phyloP scores from a whole-genome alignment of 2,113 vertebrate genomes.

The Gorsachius goisagi region DNA sequence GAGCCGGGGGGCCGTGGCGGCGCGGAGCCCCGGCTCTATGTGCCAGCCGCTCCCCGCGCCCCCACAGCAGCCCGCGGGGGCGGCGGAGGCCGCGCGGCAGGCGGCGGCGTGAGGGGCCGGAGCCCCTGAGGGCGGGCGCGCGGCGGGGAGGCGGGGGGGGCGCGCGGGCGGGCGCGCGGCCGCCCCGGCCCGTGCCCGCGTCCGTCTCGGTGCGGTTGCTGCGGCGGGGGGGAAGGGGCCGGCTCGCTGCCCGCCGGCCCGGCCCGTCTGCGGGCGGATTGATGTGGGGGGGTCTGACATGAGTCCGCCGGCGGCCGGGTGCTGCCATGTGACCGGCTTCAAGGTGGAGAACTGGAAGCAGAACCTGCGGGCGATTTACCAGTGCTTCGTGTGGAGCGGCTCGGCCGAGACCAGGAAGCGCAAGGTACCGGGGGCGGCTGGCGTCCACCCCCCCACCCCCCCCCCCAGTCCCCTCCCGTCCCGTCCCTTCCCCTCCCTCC shows the following conservation, averaged over 20 bases:
- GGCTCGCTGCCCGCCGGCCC: conserved; percentile 51
- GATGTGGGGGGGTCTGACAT: conserved; percentile 82
- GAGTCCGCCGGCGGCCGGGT: conserved; percentile 88
- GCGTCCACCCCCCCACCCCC: too few species aligned
- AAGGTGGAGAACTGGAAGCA: conserved; percentile 99
- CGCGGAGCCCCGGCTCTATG: conserved; percentile 59
- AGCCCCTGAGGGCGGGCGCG: not conserved
- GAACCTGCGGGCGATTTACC: conserved; percentile 95
- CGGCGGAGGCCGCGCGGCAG: conserved; percentile 16
- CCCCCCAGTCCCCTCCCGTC: not conserved
- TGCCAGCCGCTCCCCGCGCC: conserved; percentile 40
- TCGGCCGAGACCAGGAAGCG: conserved; percentile 94
- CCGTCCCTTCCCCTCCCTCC: not conserved
- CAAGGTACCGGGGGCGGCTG: conserved; percentile 79
- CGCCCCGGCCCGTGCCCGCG: conserved; percentile 28
- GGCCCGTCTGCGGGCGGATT: conserved; percentile 71
- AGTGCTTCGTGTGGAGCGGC: conserved; percentile 97
- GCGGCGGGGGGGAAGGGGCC: conserved; percentile 58
- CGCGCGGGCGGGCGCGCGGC: not conserved
- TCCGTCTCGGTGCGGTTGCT: not conserved
- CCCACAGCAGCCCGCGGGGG: not conserved
- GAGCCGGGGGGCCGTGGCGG: conserved; percentile 49
- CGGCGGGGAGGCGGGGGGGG: not conserved
- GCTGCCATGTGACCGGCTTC: conserved; percentile 92
- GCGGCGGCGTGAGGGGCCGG: not conserved